Percentiles rank a stretch among this genome's conserved stretches.
Evolutionary conservation across 2,888 invertebrate genomes (phyloP).

Genomic region (Drosophila mayaguana): DNA sequence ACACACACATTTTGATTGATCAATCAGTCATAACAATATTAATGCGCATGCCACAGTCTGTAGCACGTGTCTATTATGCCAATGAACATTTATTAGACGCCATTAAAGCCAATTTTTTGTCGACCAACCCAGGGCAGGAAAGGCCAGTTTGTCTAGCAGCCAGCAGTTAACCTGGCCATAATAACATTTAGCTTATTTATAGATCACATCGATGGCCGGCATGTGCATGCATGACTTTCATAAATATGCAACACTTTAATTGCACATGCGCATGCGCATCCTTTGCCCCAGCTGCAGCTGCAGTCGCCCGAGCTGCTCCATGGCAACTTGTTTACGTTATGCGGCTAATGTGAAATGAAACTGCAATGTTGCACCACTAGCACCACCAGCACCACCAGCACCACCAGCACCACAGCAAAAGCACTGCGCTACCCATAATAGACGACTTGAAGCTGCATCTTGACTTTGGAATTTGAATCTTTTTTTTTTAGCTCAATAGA

Average conservation of each 20-base stretch:
- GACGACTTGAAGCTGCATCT: constrained; percentile 6
- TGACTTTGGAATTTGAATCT: neutral
- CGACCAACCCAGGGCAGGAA: neutral
- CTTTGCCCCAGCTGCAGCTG: constrained; percentile 15
- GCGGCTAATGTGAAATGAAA: constrained; percentile 23
- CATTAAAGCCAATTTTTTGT: constrained; percentile 41
- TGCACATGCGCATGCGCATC: constrained; percentile 47
- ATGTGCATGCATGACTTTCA: constrained; percentile 66
- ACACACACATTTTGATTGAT: constrained; percentile 55
- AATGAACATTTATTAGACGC: constrained; percentile 68
- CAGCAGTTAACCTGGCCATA: constrained; percentile 11
- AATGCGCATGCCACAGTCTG: constrained; percentile 31
- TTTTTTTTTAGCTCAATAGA: constrained; percentile 7
- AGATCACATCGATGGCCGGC: constrained; percentile 42
- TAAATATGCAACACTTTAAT: constrained; percentile 76
- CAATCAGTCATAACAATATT: constrained; percentile 39
- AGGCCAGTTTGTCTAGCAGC: neutral
- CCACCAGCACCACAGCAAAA: constrained; percentile 1
- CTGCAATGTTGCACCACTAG: neutral
- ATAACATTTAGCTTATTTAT: constrained; percentile 46
- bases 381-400: neutral
- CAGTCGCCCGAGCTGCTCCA: neutral
- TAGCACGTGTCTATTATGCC: constrained; percentile 74
- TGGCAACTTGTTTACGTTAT: constrained; percentile 12
- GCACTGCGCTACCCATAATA: neutral